phyloP scores from a whole-genome alignment of 2,113 vertebrate genomes.

The Emydura subglobosa region DNA sequence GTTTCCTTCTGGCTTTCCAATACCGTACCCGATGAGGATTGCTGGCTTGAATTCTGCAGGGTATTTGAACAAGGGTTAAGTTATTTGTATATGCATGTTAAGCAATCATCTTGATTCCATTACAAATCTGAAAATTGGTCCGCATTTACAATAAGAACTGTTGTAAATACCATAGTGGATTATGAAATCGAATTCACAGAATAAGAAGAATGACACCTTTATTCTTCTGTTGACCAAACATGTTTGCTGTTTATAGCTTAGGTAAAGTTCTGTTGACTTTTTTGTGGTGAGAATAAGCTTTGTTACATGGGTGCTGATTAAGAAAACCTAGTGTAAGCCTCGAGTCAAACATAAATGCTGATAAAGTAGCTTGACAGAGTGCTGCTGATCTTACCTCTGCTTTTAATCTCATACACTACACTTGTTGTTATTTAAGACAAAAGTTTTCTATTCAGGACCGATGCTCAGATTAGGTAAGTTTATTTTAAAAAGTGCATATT shows the following conservation, averaged over 20 bases:
- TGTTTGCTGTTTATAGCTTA: constrained; percentile 34
- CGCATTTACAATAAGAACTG: constrained; percentile 42
- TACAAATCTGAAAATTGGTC: constrained; percentile 39
- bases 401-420: rapidly evolving
- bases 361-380: background rate
- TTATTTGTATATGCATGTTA: background rate
- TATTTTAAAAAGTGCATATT: background rate
- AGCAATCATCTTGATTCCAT: background rate
- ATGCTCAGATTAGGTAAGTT: constrained; percentile 71
- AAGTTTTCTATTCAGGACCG: background rate
- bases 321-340: background rate
- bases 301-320: constrained; percentile 19
- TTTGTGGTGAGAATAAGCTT: constrained; percentile 20
- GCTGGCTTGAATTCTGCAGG: background rate
- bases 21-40: background rate
- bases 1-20: background rate
- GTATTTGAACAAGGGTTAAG: background rate
- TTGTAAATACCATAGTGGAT: constrained; percentile 36
- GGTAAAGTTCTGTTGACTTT: constrained; percentile 50
- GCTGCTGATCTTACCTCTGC: constrained; percentile 4
- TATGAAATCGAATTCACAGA: constrained; percentile 59
- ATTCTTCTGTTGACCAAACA: constrained; percentile 68
- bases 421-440: background rate
- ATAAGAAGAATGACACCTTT: constrained; percentile 69
- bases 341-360: constrained; percentile 39